Conservation (phyloP, 1,140 invertebrate genomes). For the Protaetia brevitarsis region DNA sequence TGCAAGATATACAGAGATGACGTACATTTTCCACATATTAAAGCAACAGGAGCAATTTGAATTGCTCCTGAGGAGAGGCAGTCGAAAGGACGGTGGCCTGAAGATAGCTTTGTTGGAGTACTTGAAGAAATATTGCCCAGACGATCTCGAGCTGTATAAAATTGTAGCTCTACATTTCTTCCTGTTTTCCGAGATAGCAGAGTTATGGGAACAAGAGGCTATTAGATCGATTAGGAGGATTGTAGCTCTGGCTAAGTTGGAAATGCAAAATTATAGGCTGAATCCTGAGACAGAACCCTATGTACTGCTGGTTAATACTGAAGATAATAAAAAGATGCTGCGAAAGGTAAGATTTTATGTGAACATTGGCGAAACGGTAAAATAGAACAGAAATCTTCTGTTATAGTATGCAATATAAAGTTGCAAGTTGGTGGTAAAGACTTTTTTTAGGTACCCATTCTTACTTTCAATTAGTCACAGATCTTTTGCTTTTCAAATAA, state of each 20-base stretch:
- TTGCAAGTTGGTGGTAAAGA: no score
- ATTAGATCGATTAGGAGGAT: slow-evolving; percentile 56
- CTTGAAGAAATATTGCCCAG: slow-evolving; percentile 69
- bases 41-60: slow-evolving; percentile 81
- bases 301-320: slow-evolving; percentile 40
- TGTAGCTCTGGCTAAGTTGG: slow-evolving; percentile 55
- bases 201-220: slow-evolving; percentile 67
- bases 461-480: no score
- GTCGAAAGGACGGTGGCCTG: slow-evolving; percentile 55
- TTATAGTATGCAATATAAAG: no score
- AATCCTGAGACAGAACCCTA: slow-evolving; percentile 42
- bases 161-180: slow-evolving; percentile 77
- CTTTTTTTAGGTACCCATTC: no score
- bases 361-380: no score
- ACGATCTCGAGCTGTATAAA: slow-evolving; percentile 72
- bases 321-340: slow-evolving; percentile 41
- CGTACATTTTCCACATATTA: slow-evolving; percentile 75
- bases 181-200: slow-evolving; percentile 74
- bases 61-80: slow-evolving; percentile 71
- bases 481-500: no score
- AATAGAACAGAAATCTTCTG: no score
- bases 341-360: no score
- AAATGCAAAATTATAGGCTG: slow-evolving; percentile 51
- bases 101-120: slow-evolving; percentile 75
- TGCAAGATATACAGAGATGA: slow-evolving; percentile 80